Evolutionary conservation across 2,888 invertebrate genomes (phyloP).

Genomic region (Mesorhabditis belari): DNA sequence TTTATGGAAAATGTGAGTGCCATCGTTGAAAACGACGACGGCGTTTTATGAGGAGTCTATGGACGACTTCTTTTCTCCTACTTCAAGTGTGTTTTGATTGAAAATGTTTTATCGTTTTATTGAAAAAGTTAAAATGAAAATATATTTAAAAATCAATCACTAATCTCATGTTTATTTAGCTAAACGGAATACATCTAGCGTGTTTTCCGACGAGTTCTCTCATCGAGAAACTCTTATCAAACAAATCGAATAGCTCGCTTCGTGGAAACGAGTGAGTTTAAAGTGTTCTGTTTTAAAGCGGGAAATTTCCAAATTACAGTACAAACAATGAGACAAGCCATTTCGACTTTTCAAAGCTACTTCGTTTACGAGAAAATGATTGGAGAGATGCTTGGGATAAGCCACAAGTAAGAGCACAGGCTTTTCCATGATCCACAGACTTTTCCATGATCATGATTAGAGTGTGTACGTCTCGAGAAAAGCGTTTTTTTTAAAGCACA

Average conservation of each 20-base stretch:
- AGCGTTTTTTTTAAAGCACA: no score
- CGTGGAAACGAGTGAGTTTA: no score
- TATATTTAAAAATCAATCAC: neutral
- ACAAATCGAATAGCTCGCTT: no score
- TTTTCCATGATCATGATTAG: neutral
- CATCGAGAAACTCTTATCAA: no score
- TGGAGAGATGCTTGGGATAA: slow-evolving; percentile 27
- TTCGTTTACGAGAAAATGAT: slow-evolving; percentile 25
- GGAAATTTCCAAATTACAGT: no score
- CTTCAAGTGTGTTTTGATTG: neutral
- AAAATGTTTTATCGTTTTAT: neutral
- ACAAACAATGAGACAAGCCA: no score
- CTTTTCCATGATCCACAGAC: neutral
- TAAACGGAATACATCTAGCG: no score
- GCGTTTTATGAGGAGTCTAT: neutral
- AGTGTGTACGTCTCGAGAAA: no score
- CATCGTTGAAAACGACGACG: neutral
- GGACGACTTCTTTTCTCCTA: neutral
- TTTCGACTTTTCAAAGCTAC: slow-evolving; percentile 19
- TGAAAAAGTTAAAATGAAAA: neutral
- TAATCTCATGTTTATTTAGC: neutral
- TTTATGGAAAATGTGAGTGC: no score
- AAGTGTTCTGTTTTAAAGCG: no score
- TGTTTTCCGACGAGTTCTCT: no score
- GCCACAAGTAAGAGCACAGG: neutral